Conservation (phyloP, 2,797 vertebrate genomes). For the Hydrocynus forskahlii region DNA sequence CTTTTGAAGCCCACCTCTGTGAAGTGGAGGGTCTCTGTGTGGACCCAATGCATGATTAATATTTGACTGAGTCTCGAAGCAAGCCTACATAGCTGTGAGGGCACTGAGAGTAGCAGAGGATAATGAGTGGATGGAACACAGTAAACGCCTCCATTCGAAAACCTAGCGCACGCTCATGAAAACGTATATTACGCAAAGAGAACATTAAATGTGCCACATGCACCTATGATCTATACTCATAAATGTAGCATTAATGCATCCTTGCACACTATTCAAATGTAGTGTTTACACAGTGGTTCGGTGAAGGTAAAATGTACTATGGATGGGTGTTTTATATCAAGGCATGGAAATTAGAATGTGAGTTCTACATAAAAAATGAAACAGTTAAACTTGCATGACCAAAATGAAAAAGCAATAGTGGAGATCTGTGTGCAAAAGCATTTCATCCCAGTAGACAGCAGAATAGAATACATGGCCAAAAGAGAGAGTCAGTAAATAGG, state of each 20-base stretch:
- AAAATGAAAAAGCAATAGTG: background rate
- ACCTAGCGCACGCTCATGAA: background rate
- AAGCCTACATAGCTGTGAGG: constrained; percentile 7
- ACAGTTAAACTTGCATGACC: background rate
- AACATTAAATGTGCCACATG: constrained; percentile 24
- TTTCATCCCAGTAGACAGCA: background rate
- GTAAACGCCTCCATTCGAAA: constrained; percentile 25
- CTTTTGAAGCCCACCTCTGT: constrained; percentile 46
- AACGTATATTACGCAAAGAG: constrained; percentile 6
- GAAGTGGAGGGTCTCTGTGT: constrained; percentile 39
- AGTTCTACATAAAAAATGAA: background rate
- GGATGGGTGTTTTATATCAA: background rate
- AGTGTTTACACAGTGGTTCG: no score
- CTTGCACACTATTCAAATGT: background rate
- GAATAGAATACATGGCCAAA: background rate
- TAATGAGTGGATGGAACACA: constrained; percentile 10
- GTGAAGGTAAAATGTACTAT: no score
- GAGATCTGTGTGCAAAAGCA: no score
- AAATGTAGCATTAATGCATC: constrained; percentile 23
- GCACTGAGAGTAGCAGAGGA: background rate
- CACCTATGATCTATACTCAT: background rate
- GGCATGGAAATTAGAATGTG: background rate
- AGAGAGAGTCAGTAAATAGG: background rate
- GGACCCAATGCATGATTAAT: constrained; percentile 49
- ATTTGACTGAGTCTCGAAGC: constrained; percentile 1